Evolutionary conservation across 2,797 vertebrate genomes (phyloP).

Genomic region (Melanotaenia pygmaea): DNA sequence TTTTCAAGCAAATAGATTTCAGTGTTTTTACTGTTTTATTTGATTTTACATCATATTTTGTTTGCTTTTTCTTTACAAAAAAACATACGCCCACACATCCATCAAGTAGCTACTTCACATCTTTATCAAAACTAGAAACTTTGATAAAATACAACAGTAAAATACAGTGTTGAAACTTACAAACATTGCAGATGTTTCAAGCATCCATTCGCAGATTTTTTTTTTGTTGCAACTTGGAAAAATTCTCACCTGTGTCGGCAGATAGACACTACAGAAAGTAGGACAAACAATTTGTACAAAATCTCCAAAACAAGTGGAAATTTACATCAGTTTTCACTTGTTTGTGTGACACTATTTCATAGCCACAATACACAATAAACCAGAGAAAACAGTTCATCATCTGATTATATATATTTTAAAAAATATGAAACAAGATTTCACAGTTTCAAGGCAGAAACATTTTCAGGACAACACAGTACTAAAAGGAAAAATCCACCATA

Average conservation of each 20-base stretch:
- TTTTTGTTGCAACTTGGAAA: constrained; percentile 1
- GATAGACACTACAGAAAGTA: constrained; percentile 27
- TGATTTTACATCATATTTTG: not conserved
- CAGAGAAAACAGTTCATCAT: constrained; percentile 31
- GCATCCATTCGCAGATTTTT: not conserved
- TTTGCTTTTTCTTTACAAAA: constrained; percentile 2
- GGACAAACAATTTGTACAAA: constrained; percentile 8
- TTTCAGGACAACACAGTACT: constrained; percentile 7
- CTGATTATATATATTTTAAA: not conserved
- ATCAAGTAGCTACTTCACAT: constrained; percentile 7
- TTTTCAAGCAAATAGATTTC: not conserved
- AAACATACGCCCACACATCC: constrained; percentile 6
- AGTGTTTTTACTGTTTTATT: not conserved
- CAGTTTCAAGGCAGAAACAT: constrained; percentile 37
- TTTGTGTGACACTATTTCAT: constrained; percentile 29
- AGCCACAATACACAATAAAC: constrained; percentile 43
- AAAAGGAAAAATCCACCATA: constrained; percentile 36
- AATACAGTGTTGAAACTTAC: constrained; percentile 7
- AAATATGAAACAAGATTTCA: constrained; percentile 25
- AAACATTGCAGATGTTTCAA: constrained; percentile 18
- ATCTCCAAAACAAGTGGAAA: constrained; percentile 19
- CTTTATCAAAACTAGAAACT: constrained; percentile 36
- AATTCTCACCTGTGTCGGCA: constrained; percentile 6
- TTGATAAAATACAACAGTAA: constrained; percentile 24
- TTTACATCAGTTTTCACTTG: constrained; percentile 17